A percentile compares a stretch with the other conserved stretches of the same genome.
Evolutionary conservation across 2,888 invertebrate species (phyloP).

Genomic region (Drosophila birchii): DNA sequence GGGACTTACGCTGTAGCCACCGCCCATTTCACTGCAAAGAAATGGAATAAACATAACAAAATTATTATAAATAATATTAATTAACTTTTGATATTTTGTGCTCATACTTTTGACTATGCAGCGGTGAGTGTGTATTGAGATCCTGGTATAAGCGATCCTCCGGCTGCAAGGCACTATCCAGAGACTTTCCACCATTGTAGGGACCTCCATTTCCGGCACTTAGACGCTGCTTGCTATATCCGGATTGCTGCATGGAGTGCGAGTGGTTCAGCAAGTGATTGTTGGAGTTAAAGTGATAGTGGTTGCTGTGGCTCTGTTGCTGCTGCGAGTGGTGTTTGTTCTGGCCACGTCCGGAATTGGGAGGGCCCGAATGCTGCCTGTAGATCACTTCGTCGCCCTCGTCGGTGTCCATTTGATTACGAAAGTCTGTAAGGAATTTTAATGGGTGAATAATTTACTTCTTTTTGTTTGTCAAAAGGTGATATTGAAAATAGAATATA

Average conservation of each 20-base stretch:
- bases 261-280: constrained; percentile 82
- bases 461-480: background rate
- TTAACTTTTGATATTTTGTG: no score
- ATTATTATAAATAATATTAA: background rate
- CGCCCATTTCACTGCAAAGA: constrained; percentile 72
- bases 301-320: constrained; percentile 71
- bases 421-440: constrained; percentile 64
- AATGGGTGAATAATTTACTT: background rate
- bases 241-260: constrained; percentile 81
- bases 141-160: constrained; percentile 76
- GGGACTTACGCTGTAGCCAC: constrained; percentile 78
- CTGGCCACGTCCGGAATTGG: constrained; percentile 48
- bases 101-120: constrained; percentile 76
- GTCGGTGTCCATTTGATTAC: constrained; percentile 81
- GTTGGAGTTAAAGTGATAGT: constrained; percentile 82
- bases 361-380: constrained; percentile 62
- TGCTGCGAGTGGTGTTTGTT: constrained; percentile 51
- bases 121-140: constrained; percentile 72
- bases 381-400: constrained; percentile 79
- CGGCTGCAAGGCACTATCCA: constrained; percentile 79
- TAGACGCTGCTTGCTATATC: constrained; percentile 76
- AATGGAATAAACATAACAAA: background rate
- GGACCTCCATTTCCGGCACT: constrained; percentile 69
- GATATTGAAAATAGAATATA: background rate
- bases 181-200: constrained; percentile 79